Percentiles rank a stretch among this genome's conserved stretches.
phyloP scores from a whole-genome alignment of 2,113 vertebrate genomes.

The Poicephalus meyeri region DNA sequence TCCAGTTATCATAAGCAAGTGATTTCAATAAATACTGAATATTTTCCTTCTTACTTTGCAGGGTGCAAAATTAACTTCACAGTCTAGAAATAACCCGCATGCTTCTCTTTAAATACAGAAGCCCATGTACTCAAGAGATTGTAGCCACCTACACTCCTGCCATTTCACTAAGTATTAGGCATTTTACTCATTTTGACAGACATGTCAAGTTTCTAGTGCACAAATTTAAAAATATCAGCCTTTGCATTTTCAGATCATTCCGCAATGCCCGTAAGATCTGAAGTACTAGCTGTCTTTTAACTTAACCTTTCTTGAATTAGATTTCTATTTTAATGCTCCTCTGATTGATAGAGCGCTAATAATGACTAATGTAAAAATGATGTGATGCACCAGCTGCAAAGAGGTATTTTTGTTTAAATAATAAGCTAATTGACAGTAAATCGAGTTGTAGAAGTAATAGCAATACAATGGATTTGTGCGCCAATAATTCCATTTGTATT shows the following conservation, averaged over 20 bases:
- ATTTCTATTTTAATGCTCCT: not conserved
- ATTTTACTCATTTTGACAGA: not conserved
- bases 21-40: not conserved
- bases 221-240: not conserved
- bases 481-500: not conserved
- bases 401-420: constrained; percentile 19
- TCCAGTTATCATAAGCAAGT: not conserved
- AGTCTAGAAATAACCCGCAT: not conserved
- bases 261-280: not conserved
- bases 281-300: not conserved
- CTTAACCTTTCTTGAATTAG: not conserved
- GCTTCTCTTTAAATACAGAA: not conserved
- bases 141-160: not conserved
- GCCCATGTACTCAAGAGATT: not conserved
- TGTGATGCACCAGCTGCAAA: not conserved
- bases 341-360: constrained; percentile 14
- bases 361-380: not conserved
- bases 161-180: not conserved
- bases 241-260: not conserved
- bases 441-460: not conserved
- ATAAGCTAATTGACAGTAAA: not conserved
- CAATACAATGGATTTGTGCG: not conserved
- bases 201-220: not conserved
- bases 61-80: not conserved
- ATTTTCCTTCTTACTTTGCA: not conserved